Conservation (phyloP, 30 jellyfish, hydroid and myxozoan species). For the Cassiopea andromeda region DNA sequence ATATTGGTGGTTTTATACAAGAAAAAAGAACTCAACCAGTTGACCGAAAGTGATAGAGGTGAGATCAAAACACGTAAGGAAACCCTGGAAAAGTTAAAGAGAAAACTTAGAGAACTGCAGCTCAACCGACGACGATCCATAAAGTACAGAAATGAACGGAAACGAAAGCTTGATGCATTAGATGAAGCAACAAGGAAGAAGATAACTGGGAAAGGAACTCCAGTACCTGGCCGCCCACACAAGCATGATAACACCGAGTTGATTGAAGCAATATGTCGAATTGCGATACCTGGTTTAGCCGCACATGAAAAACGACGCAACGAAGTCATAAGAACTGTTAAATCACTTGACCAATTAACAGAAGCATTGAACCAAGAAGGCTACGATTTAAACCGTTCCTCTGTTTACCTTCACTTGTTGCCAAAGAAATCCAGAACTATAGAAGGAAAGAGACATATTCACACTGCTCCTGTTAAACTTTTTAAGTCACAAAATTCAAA, state of each 20-base stretch:
- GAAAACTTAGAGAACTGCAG: slow-evolving; percentile 16
- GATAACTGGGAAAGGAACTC: slow-evolving; percentile 43
- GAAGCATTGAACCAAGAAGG: slow-evolving; percentile 79
- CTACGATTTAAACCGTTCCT: slow-evolving; percentile 60
- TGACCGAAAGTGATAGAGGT: slow-evolving; percentile 47
- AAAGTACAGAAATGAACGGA: slow-evolving; percentile 40
- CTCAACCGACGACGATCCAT: slow-evolving; percentile 30
- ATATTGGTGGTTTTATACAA: slow-evolving; percentile 12
- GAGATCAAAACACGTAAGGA: slow-evolving; percentile 47
- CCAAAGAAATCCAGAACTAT: slow-evolving; percentile 63
- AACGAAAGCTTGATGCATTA: slow-evolving; percentile 27
- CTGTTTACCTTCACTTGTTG: slow-evolving; percentile 59
- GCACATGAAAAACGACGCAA: slow-evolving; percentile 65
- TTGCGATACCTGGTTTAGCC: slow-evolving; percentile 66
- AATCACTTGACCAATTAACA: slow-evolving; percentile 59
- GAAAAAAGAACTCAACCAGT: slow-evolving; percentile 25
- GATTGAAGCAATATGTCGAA: slow-evolving; percentile 69
- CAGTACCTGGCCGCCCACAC: slow-evolving; percentile 60
- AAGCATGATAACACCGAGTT: slow-evolving; percentile 62
- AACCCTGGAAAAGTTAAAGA: slow-evolving; percentile 31
- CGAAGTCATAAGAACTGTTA: slow-evolving; percentile 63
- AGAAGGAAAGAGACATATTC: slow-evolving; percentile 70
- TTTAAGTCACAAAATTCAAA: slow-evolving; percentile 57
- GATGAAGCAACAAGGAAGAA: slow-evolving; percentile 39
- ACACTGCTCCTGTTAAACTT: slow-evolving; percentile 77